These are phyloP conservation scores for Drosophila navojoa DNA, from an alignment of 1,140 invertebrate genomes.

Conservation along the genomic window DNA sequence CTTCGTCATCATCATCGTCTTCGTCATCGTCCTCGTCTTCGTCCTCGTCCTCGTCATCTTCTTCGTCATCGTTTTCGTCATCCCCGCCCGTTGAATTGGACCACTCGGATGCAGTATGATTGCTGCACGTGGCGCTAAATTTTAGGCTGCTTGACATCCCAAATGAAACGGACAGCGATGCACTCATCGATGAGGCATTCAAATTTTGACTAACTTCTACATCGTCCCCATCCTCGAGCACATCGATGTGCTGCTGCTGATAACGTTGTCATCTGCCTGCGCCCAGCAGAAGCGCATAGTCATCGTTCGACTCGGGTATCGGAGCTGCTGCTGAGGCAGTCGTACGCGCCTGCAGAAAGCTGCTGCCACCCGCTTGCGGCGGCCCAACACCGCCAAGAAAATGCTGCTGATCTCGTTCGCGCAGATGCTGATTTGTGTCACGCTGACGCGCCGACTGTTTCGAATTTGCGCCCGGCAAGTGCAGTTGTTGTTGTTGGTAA, in stretches of 20 bases:
- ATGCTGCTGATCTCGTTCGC: slow-evolving; percentile 57
- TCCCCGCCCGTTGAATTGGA: slow-evolving; percentile 74
- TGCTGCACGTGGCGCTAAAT: slow-evolving; percentile 73
- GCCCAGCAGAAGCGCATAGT: slow-evolving; percentile 74
- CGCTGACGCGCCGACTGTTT: slow-evolving; percentile 58
- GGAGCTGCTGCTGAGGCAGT: slow-evolving; percentile 61
- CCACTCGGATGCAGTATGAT: slow-evolving; percentile 74
- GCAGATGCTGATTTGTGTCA: slow-evolving; percentile 66
- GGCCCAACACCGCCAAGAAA: slow-evolving; percentile 54
- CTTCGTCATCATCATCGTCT: slow-evolving; percentile 22
- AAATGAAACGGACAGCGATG: slow-evolving; percentile 73
- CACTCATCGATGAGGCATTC: slow-evolving; percentile 68
- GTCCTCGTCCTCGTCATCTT: slow-evolving; percentile 43
- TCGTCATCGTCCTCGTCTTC: slow-evolving; percentile 45
- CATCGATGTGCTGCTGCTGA: slow-evolving; percentile 56
- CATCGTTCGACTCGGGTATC: slow-evolving; percentile 77
- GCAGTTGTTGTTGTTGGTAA: slow-evolving; percentile 76
- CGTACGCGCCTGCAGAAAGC: slow-evolving; percentile 57
- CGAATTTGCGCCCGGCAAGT: slow-evolving; percentile 51
- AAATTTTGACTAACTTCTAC: slow-evolving; percentile 68
- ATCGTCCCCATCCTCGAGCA: slow-evolving; percentile 63
- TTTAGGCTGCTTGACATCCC: slow-evolving; percentile 78
- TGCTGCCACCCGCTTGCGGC: slow-evolving; percentile 44
- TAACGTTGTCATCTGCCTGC: slow-evolving; percentile 79
- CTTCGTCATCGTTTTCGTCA: slow-evolving; percentile 51